A percentile compares a stretch with the other conserved stretches of the same genome.
Evolutionary conservation across 2,888 invertebrate genomes (phyloP).

Genomic region (Tupiocoris notatus): DNA sequence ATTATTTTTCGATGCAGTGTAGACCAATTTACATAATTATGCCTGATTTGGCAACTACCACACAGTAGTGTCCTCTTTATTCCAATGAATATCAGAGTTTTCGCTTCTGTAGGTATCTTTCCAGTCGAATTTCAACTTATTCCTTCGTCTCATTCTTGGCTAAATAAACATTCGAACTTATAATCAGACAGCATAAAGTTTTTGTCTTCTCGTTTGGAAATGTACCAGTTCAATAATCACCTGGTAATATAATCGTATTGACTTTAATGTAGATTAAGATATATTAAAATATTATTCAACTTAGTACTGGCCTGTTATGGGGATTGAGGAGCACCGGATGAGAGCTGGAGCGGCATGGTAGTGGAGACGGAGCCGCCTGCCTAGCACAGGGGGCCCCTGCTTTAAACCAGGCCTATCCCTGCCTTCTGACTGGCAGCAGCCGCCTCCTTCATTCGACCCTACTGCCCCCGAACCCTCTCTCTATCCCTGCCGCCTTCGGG

Average conservation of each 20-base stretch:
- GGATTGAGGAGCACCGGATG: constrained; percentile 26
- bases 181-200: too few relatives aligned
- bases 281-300: background rate
- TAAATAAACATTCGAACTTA: too few relatives aligned
- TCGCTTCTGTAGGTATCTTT: too few relatives aligned
- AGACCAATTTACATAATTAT: too few relatives aligned
- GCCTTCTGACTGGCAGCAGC: constrained; percentile 38
- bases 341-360: constrained; percentile 23
- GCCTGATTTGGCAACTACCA: too few relatives aligned
- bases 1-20: too few relatives aligned
- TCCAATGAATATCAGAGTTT: too few relatives aligned
- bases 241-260: too few relatives aligned
- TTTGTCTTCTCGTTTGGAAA: background rate
- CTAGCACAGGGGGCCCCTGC: constrained; percentile 41
- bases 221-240: too few relatives aligned
- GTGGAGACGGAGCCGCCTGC: constrained; percentile 23
- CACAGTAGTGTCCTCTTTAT: too few relatives aligned
- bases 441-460: constrained; percentile 2
- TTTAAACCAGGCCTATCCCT: constrained; percentile 43
- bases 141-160: too few relatives aligned
- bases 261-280: background rate
- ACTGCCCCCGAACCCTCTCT: background rate
- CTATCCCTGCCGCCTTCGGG: background rate
- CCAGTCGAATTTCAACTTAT: too few relatives aligned
- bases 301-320: constrained; percentile 37